phyloP scores from a whole-genome alignment of 37 sponge, comb jelly and placozoan genomes.

The Oopsacas minuta region DNA sequence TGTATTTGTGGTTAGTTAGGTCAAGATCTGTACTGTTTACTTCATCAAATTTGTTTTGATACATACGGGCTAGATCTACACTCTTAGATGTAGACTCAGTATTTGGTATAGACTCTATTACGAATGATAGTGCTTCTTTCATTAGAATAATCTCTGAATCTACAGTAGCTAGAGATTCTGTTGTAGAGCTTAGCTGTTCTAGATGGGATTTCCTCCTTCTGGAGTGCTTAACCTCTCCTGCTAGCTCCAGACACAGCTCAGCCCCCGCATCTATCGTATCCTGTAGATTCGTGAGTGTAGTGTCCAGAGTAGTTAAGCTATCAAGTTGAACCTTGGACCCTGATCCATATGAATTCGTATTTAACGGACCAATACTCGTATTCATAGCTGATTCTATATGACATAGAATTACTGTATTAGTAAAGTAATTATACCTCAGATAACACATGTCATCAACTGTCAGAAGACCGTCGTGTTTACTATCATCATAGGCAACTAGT shows the following conservation, averaged over 20 bases:
- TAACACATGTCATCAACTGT: constrained; percentile 3
- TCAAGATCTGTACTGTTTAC: background rate
- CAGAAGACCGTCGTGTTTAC: constrained; percentile 11
- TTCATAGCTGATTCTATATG: no score
- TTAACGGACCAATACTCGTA: no score
- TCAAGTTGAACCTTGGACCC: background rate
- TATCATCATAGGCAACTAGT: background rate
- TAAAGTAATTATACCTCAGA: background rate
- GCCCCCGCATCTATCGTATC: background rate
- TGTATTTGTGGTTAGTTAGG: background rate
- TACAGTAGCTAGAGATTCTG: background rate
- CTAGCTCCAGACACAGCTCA: background rate
- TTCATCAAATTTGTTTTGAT: background rate
- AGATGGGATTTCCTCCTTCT: background rate
- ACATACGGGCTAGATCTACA: background rate
- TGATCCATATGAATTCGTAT: no score
- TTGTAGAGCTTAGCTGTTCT: background rate
- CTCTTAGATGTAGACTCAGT: background rate
- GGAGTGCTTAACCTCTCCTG: background rate
- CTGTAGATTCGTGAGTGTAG: background rate
- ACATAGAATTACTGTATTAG: background rate
- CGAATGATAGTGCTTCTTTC: background rate
- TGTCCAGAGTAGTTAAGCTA: background rate
- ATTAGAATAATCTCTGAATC: background rate
- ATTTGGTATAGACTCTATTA: background rate